Percentiles rank a stretch among this genome's conserved stretches.
These are phyloP conservation scores for Leptoclinus maculatus DNA, from an alignment of 2,797 vertebrate genomes.

Conservation along the genomic window DNA sequence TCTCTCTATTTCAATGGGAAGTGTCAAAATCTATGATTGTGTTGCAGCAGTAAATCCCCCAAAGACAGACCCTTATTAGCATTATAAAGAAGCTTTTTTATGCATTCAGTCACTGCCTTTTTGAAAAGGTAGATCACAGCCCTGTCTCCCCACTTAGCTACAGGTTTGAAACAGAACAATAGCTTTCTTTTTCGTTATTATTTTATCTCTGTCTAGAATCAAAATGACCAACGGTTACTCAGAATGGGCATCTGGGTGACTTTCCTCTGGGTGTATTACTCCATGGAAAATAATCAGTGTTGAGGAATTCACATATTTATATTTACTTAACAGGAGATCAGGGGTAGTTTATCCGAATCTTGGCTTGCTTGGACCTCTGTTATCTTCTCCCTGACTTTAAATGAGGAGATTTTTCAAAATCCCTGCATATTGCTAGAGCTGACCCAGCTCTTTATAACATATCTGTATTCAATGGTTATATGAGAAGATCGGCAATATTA, in stretches of 20 bases:
- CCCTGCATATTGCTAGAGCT: background rate
- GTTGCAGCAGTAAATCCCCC: background rate
- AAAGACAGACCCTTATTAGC: background rate
- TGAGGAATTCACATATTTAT: slow-evolving; percentile 22
- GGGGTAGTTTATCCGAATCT: slow-evolving; percentile 21
- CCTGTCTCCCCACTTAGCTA: background rate
- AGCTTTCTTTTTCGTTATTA: background rate
- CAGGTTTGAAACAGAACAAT: background rate
- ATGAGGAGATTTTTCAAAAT: background rate
- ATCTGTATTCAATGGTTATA: background rate
- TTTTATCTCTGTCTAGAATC: background rate
- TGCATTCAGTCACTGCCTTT: slow-evolving; percentile 20
- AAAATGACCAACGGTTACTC: slow-evolving; percentile 3
- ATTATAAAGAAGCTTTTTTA: background rate
- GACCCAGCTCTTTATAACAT: slow-evolving; percentile 3
- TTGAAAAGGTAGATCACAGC: background rate
- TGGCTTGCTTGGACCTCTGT: slow-evolving; percentile 19
- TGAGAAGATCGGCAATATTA: background rate
- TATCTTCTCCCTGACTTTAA: slow-evolving; percentile 5
- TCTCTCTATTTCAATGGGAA: background rate
- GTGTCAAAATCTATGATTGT: background rate
- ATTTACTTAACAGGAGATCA: slow-evolving; percentile 36
- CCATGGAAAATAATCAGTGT: background rate
- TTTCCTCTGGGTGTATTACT: background rate
- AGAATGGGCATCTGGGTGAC: too few species aligned